Conservation (phyloP, 2,797 vertebrate species). For the Mergus octosetaceus region DNA sequence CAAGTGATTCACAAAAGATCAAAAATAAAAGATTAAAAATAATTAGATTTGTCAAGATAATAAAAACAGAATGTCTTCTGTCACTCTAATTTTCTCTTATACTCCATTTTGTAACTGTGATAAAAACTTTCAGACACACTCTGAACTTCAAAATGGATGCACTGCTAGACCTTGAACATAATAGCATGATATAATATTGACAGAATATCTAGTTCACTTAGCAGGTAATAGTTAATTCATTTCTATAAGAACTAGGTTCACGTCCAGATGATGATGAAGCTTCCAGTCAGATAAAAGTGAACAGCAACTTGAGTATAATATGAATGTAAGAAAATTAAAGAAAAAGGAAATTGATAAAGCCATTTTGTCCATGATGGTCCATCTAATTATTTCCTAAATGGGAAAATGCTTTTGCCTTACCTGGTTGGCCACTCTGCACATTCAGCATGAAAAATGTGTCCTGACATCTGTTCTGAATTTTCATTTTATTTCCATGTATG, state of each 20-base stretch:
- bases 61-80: neutral
- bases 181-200: neutral
- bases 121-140: neutral
- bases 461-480: conserved; percentile 74
- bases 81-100: neutral
- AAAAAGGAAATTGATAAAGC: conserved; percentile 44
- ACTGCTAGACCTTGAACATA: neutral
- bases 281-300: neutral
- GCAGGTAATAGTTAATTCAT: neutral
- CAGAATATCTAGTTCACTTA: neutral
- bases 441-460: conserved; percentile 40
- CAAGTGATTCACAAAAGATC: too few species aligned
- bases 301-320: neutral
- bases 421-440: conserved; percentile 30
- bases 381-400: conserved; percentile 66
- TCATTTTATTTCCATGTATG: conserved; percentile 43
- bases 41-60: neutral
- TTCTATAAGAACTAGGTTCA: neutral
- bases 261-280: neutral
- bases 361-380: neutral
- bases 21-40: too few species aligned
- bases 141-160: neutral
- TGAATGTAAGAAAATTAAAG: conserved; percentile 12
- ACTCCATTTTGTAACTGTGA: neutral
- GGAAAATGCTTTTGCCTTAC: conserved; percentile 57